Base-by-base conservation (phyloP, 2,888 invertebrate genomes). In the Orthosia cruda region DNA sequence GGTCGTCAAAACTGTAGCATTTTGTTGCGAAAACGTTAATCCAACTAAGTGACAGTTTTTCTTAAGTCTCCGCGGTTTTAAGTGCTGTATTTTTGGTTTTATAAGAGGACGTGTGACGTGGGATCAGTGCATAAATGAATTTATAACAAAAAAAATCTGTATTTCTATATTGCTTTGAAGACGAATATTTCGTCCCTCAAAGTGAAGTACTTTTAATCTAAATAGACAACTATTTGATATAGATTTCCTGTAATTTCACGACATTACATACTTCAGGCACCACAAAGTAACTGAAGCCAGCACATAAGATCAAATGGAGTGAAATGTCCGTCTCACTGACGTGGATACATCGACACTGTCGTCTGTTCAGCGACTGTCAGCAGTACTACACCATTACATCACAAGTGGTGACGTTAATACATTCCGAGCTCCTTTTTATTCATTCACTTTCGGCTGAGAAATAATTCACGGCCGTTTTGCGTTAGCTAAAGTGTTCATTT, bases 401-500 rank as follows among this genome's bases (percentile, higher is more conserved):
- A 47, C 67, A 58, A 52, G 69, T 40, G 15, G 52, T 69, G 58
- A 59, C n/a, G 54, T 59, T 58, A 52, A 59, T 77, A 77, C 18
- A 47, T 40, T 69, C 32, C 1, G 58, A 32, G 57, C 52, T 70
- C 52, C 12, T 59, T 77, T 69, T 77, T 59, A 69, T 52, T 75
- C 52, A 68, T 67, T 67, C 76, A 32, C 58, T 52, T 77, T 52
- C 20, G 11, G 47, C 9, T 70, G 32, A 49, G 58, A 78, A 70
- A 77, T 77, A 69, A 77, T 70, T 75, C 52, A 15, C 23, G 40
- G 9, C 32, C n/a, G 32, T 70, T 52, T 59, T 18, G 40, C 59
- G 52, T 70, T 70, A 77, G 9, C 32, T 77, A 77, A 75, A 77
- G 78, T 47, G 58, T 59, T 70, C 15, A 70, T 77, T 76, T 77